These are phyloP conservation scores for Pempheris klunzingeri DNA, from an alignment of 2,797 vertebrate species.

Conservation along the genomic window DNA sequence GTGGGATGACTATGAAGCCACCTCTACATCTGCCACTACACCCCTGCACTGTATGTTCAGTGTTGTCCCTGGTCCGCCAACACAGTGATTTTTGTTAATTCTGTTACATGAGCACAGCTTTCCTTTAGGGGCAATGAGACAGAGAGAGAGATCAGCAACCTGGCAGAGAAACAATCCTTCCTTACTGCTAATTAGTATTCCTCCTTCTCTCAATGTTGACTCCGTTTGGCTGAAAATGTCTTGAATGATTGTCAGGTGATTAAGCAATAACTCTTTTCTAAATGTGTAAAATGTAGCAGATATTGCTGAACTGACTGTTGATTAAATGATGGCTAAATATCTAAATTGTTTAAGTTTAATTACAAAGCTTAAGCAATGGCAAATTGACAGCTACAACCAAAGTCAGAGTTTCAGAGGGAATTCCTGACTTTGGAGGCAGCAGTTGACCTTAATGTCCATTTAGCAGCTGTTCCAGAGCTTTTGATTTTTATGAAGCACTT, in stretches of 20 bases:
- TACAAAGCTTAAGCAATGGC: no score
- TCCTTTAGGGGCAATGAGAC: conserved; percentile 38
- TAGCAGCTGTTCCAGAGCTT: neutral
- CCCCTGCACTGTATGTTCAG: conserved; percentile 35
- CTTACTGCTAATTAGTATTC: conserved; percentile 34
- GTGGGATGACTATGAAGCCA: conserved; percentile 45
- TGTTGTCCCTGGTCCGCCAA: conserved; percentile 52
- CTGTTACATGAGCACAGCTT: conserved; percentile 57
- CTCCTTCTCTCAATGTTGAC: neutral
- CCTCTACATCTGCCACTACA: conserved; percentile 59
- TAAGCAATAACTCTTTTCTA: neutral
- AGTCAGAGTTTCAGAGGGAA: neutral
- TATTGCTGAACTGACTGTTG: neutral
- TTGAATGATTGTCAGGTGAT: conserved; percentile 13
- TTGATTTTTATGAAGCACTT: neutral
- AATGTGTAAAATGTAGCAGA: neutral
- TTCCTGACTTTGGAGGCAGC: neutral
- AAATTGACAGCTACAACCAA: neutral
- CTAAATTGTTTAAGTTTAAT: no score
- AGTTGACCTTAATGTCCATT: neutral
- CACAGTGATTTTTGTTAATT: conserved; percentile 42
- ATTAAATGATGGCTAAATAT: neutral
- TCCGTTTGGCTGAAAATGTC: neutral
- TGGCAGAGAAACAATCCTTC: conserved; percentile 42
- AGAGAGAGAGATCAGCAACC: conserved; percentile 42